Conservation (phyloP, 1,140 invertebrate genomes). For the Rhopalosiphum maidis region DNA sequence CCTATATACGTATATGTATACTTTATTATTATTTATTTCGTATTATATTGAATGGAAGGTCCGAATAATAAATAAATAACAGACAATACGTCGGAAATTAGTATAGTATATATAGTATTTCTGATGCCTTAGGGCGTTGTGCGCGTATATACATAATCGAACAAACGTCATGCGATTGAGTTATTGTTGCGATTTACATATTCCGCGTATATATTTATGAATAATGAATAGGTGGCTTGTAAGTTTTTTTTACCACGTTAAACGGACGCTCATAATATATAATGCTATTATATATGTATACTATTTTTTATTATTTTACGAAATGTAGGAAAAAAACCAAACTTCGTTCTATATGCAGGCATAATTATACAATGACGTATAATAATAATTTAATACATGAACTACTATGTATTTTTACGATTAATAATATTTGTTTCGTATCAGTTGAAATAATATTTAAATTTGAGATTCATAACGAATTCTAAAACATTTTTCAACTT, state of each 20-base stretch:
- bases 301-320: background rate
- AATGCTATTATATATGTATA: background rate
- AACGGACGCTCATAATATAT: background rate
- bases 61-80: conserved; percentile 11
- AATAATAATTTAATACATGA: background rate
- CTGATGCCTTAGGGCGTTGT: background rate
- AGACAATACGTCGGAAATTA: conserved; percentile 39
- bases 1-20: background rate
- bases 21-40: background rate
- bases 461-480: background rate
- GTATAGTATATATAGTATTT: background rate
- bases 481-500: background rate
- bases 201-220: background rate
- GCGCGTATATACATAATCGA: conserved; percentile 18
- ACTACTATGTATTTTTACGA: background rate
- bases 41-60: background rate
- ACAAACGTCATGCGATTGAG: conserved; percentile 41
- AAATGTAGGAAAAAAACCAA: background rate
- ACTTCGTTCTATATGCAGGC: background rate
- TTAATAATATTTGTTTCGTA: background rate
- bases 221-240: background rate
- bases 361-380: background rate
- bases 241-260: conserved; percentile 16
- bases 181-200: conserved; percentile 37
- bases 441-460: background rate